Base-by-base conservation (phyloP, 2,113 vertebrate genomes). In the Melanostigma gelatinosum region DNA sequence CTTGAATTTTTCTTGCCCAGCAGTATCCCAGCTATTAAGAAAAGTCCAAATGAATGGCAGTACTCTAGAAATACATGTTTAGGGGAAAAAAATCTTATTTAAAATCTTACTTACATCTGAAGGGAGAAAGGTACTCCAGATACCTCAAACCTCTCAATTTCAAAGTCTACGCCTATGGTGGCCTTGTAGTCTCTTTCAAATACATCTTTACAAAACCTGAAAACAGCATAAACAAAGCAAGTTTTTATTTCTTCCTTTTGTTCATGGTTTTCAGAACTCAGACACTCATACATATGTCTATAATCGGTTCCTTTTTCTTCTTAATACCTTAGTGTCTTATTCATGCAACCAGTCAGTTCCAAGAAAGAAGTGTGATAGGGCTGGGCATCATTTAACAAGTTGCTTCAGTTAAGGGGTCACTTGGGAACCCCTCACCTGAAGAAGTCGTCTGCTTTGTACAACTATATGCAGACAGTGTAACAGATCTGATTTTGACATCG, bases 1-100 rank as follows among this genome's bases (percentile, higher is more conserved):
- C 92, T 98, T 99, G 93, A 99, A 98, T 91, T 97, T 98, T 80
- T 99, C 97, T 89, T 98, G 97, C 13, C 97, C 97, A 1, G 97
- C 97, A 15, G 97, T 99, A 92, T 99, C 97, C 97, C 97, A 98
- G 93, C 97, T 99, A 85, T 76, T 83, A 50, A 63, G 75, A 63
- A 69, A 52, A 8, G 2, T 34, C 6, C 13, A 63, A 22, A 70
- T 7, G 12, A 38, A 61, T 9, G 10, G 29, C 24, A 32, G 5
- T 2, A 48, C 2, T 72, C 34, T 18, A 9, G 20, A 57, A 20
- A 36, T 52, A 24, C 6, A 61, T 44, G 15, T 29, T 60, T 48
- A 5, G 32, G 32, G 34, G 1, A 73, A 44, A 8, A 34, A 57
- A 6, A 2, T n/a, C 0, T 55, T 18, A 22, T 80, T 20, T 38